Conservation (phyloP, 2,888 invertebrate genomes). For the Leptopilina drosophilae region DNA sequence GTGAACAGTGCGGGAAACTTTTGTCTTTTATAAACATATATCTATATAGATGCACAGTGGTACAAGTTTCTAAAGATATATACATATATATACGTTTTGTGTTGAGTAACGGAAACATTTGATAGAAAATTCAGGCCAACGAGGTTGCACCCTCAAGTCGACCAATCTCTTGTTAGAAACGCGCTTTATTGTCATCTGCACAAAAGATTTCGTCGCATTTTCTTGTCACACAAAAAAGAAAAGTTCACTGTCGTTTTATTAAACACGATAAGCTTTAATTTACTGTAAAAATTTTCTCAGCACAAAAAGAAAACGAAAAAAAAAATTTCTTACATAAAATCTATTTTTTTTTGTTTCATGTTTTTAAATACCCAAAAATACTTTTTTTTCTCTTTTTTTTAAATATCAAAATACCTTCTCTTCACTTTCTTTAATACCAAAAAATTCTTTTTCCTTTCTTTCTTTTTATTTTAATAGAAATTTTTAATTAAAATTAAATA, state of each 20-base stretch:
- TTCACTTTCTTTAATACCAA: too few species aligned
- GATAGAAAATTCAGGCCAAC: conserved; percentile 35
- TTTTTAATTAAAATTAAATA: too few species aligned
- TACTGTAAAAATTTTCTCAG: neutral
- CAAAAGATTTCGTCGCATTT: conserved; percentile 12
- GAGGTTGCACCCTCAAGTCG: conserved; percentile 30
- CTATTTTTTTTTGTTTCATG: too few species aligned
- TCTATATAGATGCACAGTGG: neutral
- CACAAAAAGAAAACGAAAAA: neutral
- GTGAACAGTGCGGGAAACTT: conserved; percentile 4
- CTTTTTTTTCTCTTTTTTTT: too few species aligned
- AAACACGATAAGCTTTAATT: neutral
- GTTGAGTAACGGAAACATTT: conserved; percentile 34
- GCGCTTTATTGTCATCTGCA: conserved; percentile 23
- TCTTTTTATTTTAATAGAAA: too few species aligned
- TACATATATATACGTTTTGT: conserved; percentile 6
- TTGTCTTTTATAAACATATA: neutral
- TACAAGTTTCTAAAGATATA: conserved; percentile 15
- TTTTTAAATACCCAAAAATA: too few species aligned
- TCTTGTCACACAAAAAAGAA: neutral
- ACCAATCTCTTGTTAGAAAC: conserved; percentile 26
- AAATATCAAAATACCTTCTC: too few species aligned
- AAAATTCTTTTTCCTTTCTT: too few species aligned
- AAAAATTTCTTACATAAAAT: neutral
- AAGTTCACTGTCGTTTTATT: conserved; percentile 2